A percentile compares a stretch with the other conserved stretches of the same genome.
Evolutionary conservation across 2,888 invertebrate genomes (phyloP).

Genomic region (Agriopis leucophaearia): DNA sequence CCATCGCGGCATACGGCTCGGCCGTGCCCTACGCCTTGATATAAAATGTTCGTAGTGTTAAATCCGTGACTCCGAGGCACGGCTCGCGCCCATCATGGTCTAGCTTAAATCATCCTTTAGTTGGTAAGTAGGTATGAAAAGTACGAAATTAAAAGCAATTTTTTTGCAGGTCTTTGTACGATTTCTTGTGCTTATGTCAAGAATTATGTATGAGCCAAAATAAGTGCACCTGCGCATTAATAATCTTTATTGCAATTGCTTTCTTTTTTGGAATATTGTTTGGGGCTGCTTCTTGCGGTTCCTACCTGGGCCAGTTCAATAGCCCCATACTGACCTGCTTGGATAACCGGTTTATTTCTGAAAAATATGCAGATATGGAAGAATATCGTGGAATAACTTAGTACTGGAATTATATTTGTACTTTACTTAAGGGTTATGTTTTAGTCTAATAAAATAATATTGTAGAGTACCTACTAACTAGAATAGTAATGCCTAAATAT

Average conservation of each 20-base stretch:
- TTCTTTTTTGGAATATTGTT: slow-evolving; percentile 69
- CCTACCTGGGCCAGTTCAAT: slow-evolving; percentile 68
- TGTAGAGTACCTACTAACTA: not conserved
- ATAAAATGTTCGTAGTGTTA: too few relatives aligned
- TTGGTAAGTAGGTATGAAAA: too few relatives aligned
- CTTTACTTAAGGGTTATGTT: not conserved
- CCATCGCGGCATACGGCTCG: too few relatives aligned
- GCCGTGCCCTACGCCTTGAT: too few relatives aligned
- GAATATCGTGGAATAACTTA: slow-evolving; percentile 61
- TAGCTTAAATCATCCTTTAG: too few relatives aligned
- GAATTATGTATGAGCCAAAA: slow-evolving; percentile 62
- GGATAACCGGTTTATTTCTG: slow-evolving; percentile 69
- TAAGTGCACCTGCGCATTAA: slow-evolving; percentile 58
- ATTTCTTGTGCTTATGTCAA: slow-evolving; percentile 67
- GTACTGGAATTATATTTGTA: not conserved
- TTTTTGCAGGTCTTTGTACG: slow-evolving; percentile 71
- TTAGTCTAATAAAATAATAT: not conserved
- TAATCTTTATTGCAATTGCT: slow-evolving; percentile 52
- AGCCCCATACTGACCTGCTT: slow-evolving; percentile 75
- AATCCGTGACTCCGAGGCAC: too few relatives aligned
- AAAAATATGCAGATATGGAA: slow-evolving; percentile 56
- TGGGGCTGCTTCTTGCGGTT: slow-evolving; percentile 75
- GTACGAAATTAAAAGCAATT: too few relatives aligned
- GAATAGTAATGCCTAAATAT: not conserved
- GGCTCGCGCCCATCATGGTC: too few relatives aligned